phyloP scores from a whole-genome alignment of 1,140 invertebrate genomes.

The Pogonognathellus flavescens region DNA sequence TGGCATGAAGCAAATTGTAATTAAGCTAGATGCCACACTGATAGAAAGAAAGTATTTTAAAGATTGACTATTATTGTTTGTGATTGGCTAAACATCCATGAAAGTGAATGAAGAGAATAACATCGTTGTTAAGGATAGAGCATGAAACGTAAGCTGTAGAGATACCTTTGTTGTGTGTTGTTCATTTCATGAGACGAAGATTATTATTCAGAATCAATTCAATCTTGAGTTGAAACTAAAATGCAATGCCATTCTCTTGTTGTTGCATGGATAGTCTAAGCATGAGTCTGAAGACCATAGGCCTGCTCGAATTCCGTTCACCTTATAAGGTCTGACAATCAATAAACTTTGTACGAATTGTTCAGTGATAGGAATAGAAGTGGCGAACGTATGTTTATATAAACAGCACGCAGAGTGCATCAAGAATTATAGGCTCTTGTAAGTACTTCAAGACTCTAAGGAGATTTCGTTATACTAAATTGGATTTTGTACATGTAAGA shows the following conservation, averaged over 20 bases:
- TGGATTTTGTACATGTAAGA: too few relatives aligned
- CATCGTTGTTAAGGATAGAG: too few relatives aligned
- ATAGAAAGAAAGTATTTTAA: too few relatives aligned
- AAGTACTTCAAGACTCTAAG: too few relatives aligned
- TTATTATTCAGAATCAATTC: neutral
- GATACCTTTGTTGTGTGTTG: too few relatives aligned
- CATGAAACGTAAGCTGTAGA: neutral
- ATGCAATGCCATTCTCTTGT: neutral
- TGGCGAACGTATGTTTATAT: neutral
- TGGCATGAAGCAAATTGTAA: too few relatives aligned
- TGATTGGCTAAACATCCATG: too few relatives aligned
- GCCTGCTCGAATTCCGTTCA: constrained; percentile 26
- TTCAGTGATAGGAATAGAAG: constrained; percentile 11
- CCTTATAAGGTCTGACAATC: constrained; percentile 38
- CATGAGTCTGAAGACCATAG: neutral
- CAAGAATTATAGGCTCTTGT: too few relatives aligned
- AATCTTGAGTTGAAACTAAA: neutral
- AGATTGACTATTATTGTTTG: too few relatives aligned
- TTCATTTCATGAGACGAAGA: neutral
- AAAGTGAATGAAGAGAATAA: too few relatives aligned
- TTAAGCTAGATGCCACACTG: too few relatives aligned
- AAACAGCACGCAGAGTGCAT: neutral
- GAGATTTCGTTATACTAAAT: too few relatives aligned
- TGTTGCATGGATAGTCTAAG: neutral
- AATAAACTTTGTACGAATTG: constrained; percentile 28